phyloP scores from a whole-genome alignment of 2,113 vertebrate genomes.

The Sphaerodactylus townsendi region DNA sequence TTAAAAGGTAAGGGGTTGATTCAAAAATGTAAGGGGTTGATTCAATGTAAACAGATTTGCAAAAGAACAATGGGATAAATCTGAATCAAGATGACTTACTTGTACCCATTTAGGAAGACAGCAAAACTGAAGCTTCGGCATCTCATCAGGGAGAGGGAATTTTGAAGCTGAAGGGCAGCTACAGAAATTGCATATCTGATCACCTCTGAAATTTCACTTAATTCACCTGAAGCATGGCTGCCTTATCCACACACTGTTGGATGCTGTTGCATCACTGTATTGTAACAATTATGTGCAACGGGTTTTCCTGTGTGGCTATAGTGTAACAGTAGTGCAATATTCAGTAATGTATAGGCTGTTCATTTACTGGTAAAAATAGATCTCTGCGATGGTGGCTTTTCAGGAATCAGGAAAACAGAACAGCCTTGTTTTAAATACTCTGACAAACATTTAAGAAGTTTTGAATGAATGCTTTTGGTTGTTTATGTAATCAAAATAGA shows the following conservation, averaged over 20 bases:
- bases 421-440: not conserved
- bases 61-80: no score
- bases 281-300: no score
- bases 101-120: not conserved
- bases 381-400: no score
- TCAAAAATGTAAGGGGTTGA: no score
- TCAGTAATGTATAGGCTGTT: no score
- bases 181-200: not conserved
- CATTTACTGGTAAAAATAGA: no score
- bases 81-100: not conserved
- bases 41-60: no score
- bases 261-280: no score
- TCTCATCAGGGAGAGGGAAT: not conserved
- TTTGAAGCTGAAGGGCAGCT: not conserved
- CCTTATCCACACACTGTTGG: no score
- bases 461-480: slow-evolving; percentile 9
- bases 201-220: not conserved
- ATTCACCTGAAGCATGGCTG: not conserved
- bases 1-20: no score
- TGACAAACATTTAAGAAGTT: not conserved
- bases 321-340: no score
- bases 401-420: not conserved
- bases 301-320: no score
- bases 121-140: not conserved
- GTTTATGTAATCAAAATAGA: slow-evolving; percentile 8